Evolutionary conservation across 2,797 vertebrate species (phyloP).

Genomic region (Sylvia borin): DNA sequence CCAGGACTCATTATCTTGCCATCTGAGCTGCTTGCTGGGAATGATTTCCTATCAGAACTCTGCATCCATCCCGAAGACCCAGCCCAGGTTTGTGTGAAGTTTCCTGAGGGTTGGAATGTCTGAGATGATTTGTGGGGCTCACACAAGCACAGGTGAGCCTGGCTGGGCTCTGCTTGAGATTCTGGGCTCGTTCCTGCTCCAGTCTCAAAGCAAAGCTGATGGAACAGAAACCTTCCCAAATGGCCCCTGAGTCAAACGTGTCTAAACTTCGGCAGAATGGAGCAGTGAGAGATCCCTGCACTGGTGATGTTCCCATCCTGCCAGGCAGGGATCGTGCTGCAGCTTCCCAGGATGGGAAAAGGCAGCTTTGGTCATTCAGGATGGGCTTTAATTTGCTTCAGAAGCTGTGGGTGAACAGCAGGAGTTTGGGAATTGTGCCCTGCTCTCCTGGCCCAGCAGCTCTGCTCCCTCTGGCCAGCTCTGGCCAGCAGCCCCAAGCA

Average conservation of each 20-base stretch:
- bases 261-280: neutral
- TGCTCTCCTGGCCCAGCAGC: neutral
- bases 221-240: neutral
- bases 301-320: neutral
- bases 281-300: neutral
- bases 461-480: neutral
- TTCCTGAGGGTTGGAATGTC: neutral
- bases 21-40: neutral
- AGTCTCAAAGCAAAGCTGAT: neutral
- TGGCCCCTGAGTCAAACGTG: neutral
- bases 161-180: neutral
- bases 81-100: neutral
- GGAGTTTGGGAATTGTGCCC: neutral
- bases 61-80: neutral
- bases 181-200: neutral
- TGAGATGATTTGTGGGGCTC: neutral
- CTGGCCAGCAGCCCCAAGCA: neutral
- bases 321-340: neutral
- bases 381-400: neutral
- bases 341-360: neutral
- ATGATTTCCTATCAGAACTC: neutral
- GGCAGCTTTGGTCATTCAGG: neutral
- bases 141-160: neutral
- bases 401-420: neutral
- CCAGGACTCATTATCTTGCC: neutral